Base-by-base conservation (phyloP, 2,113 vertebrate genomes). In the Ageneiosus marmoratus region DNA sequence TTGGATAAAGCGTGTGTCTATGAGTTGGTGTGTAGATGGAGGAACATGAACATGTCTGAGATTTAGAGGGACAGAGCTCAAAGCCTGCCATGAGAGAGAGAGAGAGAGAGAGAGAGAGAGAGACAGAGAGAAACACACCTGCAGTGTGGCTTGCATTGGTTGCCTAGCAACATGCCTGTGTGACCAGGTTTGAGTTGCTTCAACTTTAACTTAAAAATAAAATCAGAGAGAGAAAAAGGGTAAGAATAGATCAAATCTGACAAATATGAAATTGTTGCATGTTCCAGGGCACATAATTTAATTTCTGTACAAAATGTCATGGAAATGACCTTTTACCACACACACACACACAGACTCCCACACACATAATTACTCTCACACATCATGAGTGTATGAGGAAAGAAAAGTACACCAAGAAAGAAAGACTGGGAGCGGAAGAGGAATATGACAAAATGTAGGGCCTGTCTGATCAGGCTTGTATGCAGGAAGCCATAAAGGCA, bases 141-240 rank as follows among this genome's bases (percentile, higher is more conserved):
- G 88, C 91, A 91, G 88, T 90, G 89, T 90, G 85, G 91, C 89
- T 93, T 89, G 83, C 90, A 79, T 86, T 58, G 79, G 93, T 93
- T 92, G 91, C 93, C 89, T 93, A 90, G 92, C 92, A 94, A 94
- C 93, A 60, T 91, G 88, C 84, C 89, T 86, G 88, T 85, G 87
- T 91, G 90, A 62, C 88, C 91, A 87, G 89, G 83, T 87, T 83
- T 77, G 58, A 56, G 88, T 88, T 89, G 89, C 92, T 89, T 91
- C 89, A 91, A 89, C 91, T 91, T 90, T 86, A 88, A 87, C 86
- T 85, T 74, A 34, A 29, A 87, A 91, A 83, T 88, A 48, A 77
- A 89, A 53, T 22, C 60, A 81, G 84, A 69, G 78, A 77, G 83
- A 89, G 82, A 79, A 76, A 83, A 76, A 76, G 67, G 78, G 87